Conservation (phyloP, 2,113 vertebrate genomes). For the Suncus etruscus region DNA sequence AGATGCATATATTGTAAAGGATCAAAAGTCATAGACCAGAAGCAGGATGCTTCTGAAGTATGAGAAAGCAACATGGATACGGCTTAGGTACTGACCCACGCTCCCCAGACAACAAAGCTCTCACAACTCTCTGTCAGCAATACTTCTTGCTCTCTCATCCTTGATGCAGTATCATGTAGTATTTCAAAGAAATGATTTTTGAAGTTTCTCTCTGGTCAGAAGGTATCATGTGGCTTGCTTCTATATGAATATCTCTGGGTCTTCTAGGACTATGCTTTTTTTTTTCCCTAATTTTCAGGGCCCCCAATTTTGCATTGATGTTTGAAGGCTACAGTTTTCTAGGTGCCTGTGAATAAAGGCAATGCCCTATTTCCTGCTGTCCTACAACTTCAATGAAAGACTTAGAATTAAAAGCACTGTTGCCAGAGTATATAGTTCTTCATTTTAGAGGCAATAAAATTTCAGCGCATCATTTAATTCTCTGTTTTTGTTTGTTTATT, state of each 20-base stretch:
- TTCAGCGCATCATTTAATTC: not conserved
- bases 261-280: not conserved
- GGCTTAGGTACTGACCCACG: not conserved
- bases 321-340: constrained; percentile 35
- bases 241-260: not conserved
- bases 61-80: not conserved
- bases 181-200: constrained; percentile 49
- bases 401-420: constrained; percentile 24
- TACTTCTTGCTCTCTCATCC: not conserved
- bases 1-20: not conserved
- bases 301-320: not conserved
- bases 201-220: not conserved
- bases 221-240: constrained; percentile 6
- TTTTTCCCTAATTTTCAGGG: not conserved
- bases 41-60: constrained; percentile 9
- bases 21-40: not conserved
- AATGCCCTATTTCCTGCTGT: not conserved
- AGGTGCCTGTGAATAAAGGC: constrained; percentile 16
- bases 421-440: not conserved
- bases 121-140: not conserved
- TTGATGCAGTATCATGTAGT: not conserved
- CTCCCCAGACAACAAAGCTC: not conserved
- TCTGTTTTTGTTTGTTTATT: not conserved
- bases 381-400: not conserved
- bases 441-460: constrained; percentile 1